Percentiles rank a stretch among this genome's conserved stretches.
phyloP scores from a whole-genome alignment of 1,140 invertebrate genomes.

The Diachasmimorpha longicaudata region DNA sequence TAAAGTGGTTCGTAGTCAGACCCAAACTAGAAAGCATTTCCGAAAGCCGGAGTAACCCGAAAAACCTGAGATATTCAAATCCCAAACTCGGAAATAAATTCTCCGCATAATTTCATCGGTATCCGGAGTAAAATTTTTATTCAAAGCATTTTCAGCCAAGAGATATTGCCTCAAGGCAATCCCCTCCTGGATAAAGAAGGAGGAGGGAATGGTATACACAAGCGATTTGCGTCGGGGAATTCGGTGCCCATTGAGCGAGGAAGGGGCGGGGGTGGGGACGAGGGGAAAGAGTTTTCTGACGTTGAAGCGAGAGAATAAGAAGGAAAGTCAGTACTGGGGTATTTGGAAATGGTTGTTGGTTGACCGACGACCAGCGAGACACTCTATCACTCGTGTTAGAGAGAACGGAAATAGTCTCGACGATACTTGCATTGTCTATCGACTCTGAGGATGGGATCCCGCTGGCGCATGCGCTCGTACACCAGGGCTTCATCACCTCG shows the following conservation, averaged over 20 bases:
- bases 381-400: conserved; percentile 18
- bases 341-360: conserved; percentile 1
- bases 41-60: neutral
- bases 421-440: conserved; percentile 12
- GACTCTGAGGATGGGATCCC: neutral
- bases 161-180: neutral
- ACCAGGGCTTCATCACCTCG: neutral
- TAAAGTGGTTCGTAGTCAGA: no score
- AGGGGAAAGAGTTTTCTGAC: neutral
- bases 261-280: neutral
- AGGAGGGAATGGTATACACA: neutral
- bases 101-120: neutral
- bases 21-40: no score
- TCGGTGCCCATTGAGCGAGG: neutral
- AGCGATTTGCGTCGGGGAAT: conserved; percentile 17
- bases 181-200: neutral
- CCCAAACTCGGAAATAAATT: neutral
- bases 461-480: neutral
- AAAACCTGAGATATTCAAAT: neutral
- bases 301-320: neutral
- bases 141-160: neutral
- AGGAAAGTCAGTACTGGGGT: neutral
- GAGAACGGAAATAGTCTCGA: conserved; percentile 15
- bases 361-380: conserved; percentile 20
- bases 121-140: neutral